Conservation (phyloP, 2,888 invertebrate genomes). For the Epinotia brunnichana region DNA sequence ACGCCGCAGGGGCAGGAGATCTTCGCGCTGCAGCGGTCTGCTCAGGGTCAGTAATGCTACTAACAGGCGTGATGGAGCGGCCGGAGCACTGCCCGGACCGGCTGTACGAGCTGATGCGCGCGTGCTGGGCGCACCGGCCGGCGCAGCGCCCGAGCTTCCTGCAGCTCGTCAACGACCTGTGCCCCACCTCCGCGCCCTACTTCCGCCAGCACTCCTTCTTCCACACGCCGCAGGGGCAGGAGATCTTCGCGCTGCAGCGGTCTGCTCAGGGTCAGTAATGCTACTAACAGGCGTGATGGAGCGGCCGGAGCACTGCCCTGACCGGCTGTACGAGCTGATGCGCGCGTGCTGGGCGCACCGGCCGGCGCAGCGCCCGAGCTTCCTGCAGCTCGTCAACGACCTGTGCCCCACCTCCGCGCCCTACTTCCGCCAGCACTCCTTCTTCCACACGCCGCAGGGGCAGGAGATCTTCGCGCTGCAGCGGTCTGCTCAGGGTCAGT, state of each 20-base stretch:
- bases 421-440: slow-evolving; percentile 84
- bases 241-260: slow-evolving; percentile 77
- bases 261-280: slow-evolving; percentile 59
- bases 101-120: slow-evolving; percentile 94
- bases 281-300: slow-evolving; percentile 90
- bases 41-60: slow-evolving; percentile 57
- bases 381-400: slow-evolving; percentile 91
- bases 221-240: slow-evolving; percentile 85
- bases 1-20: slow-evolving; percentile 84
- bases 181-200: slow-evolving; percentile 85
- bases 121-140: slow-evolving; percentile 95
- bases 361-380: slow-evolving; percentile 90
- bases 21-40: slow-evolving; percentile 71
- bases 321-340: slow-evolving; percentile 95
- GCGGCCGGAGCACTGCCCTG: slow-evolving; percentile 97
- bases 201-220: slow-evolving; percentile 86
- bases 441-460: slow-evolving; percentile 86
- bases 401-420: slow-evolving; percentile 87
- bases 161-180: slow-evolving; percentile 89
- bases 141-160: slow-evolving; percentile 92
- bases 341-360: slow-evolving; percentile 95
- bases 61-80: slow-evolving; percentile 92
- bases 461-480: slow-evolving; percentile 82
- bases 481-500: slow-evolving; percentile 62
- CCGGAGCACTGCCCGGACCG: slow-evolving; percentile 98